These are phyloP conservation scores for Bradysia coprophila DNA, from an alignment of 1,140 invertebrate species.

Conservation along the genomic window DNA sequence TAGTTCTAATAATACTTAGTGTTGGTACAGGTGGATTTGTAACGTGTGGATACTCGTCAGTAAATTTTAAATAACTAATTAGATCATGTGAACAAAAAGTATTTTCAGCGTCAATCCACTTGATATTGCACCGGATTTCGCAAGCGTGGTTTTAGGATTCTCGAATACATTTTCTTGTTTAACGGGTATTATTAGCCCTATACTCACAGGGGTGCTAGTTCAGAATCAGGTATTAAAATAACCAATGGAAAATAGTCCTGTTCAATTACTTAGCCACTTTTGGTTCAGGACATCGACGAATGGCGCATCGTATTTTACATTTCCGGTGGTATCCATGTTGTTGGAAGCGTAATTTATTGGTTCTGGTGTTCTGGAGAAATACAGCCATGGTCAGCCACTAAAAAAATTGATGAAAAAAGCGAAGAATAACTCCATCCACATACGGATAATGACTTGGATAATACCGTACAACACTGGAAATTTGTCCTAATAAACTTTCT, in stretches of 20 bases:
- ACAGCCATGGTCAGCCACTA: slow-evolving; percentile 72
- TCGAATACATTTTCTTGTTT: slow-evolving; percentile 76
- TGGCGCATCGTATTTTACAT: slow-evolving; percentile 77
- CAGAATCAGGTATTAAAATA: slow-evolving; percentile 42
- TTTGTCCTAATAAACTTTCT: too few relatives aligned
- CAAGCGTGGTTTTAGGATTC: slow-evolving; percentile 68
- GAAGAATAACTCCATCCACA: too few relatives aligned
- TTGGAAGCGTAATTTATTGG: slow-evolving; percentile 60
- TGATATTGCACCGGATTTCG: slow-evolving; percentile 69
- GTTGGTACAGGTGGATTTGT: slow-evolving; percentile 77
- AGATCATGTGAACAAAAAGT: too few relatives aligned
- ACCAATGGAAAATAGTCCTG: too few relatives aligned
- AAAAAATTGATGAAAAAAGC: too few relatives aligned
- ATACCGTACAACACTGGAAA: too few relatives aligned
- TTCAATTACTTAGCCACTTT: too few relatives aligned
- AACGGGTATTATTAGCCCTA: slow-evolving; percentile 70
- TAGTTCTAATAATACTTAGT: slow-evolving; percentile 62
- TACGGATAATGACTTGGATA: too few relatives aligned
- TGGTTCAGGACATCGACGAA: slow-evolving; percentile 45
- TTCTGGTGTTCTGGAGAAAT: slow-evolving; percentile 58
- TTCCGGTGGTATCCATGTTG: slow-evolving; percentile 51
- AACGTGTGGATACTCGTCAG: slow-evolving; percentile 74
- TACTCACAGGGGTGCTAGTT: slow-evolving; percentile 59
- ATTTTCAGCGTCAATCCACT: slow-evolving; percentile 75
- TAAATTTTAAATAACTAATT: too few relatives aligned